These are phyloP conservation scores for Nephrotoma flavescens DNA, from an alignment of 2,888 invertebrate genomes.

Conservation along the genomic window DNA sequence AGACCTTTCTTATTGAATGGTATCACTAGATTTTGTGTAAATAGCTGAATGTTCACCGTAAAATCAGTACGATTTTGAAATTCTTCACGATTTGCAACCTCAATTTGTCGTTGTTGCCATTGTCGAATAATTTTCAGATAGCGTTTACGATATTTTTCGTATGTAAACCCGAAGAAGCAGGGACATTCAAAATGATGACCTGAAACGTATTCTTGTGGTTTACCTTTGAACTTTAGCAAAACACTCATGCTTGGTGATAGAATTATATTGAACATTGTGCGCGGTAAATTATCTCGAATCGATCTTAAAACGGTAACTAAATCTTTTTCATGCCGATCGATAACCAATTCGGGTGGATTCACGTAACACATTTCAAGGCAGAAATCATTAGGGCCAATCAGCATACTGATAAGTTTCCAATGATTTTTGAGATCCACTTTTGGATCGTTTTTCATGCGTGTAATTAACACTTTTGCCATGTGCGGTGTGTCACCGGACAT, in stretches of 20 bases:
- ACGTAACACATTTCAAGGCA: constrained; percentile 40
- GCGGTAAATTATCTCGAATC: constrained; percentile 41
- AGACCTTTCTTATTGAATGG: constrained; percentile 29
- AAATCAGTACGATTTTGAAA: constrained; percentile 37
- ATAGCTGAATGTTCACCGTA: constrained; percentile 39
- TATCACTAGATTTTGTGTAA: constrained; percentile 30
- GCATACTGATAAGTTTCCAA: constrained; percentile 46
- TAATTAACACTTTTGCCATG: constrained; percentile 39
- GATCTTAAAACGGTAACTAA: constrained; percentile 32
- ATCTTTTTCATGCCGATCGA: constrained; percentile 35
- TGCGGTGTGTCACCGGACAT: constrained; percentile 40
- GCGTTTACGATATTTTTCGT: constrained; percentile 20
- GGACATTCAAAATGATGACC: constrained; percentile 37
- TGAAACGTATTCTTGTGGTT: constrained; percentile 30
- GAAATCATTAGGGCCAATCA: constrained; percentile 48
- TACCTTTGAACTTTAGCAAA: constrained; percentile 27
- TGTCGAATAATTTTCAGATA: constrained; percentile 34
- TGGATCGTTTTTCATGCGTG: constrained; percentile 36
- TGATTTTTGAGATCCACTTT: constrained; percentile 38
- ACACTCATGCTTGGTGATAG: constrained; percentile 35
- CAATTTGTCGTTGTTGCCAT: constrained; percentile 38
- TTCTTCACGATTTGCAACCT: constrained; percentile 31
- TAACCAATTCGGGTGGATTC: constrained; percentile 26
- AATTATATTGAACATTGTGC: constrained; percentile 41
- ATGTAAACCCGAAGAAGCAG: constrained; percentile 36